These are phyloP conservation scores for Sebastes miniatus DNA, from an alignment of 2,797 vertebrate genomes.

Conservation along the genomic window DNA sequence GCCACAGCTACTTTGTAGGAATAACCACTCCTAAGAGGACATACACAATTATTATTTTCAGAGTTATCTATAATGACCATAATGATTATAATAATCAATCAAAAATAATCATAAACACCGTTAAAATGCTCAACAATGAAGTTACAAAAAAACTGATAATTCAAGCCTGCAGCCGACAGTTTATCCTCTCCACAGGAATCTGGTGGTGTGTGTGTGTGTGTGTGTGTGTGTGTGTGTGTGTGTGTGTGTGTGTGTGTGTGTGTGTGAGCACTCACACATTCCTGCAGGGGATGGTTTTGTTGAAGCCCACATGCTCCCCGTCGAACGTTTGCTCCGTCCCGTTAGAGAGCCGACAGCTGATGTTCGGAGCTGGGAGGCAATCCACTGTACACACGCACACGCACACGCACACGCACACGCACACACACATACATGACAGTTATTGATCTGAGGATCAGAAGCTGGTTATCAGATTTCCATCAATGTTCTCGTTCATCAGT, in stretches of 20 bases:
- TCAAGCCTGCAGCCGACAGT: neutral
- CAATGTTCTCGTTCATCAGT: neutral
- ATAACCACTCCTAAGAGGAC: slow-evolving; percentile 87
- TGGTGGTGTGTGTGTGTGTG: neutral
- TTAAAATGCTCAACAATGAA: neutral
- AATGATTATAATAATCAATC: neutral
- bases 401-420: neutral
- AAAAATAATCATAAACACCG: no score
- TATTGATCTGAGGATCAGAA: neutral
- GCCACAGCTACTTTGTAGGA: slow-evolving; percentile 98
- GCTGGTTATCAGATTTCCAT: neutral
- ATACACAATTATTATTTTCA: neutral
- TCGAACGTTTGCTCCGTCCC: slow-evolving; percentile 89
- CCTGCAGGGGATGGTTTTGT: slow-evolving; percentile 88
- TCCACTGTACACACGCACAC: slow-evolving; percentile 55
- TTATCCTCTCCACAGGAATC: neutral
- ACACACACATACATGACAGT: neutral
- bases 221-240: slow-evolving; percentile 4
- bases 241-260: slow-evolving; percentile 13
- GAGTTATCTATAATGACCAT: neutral
- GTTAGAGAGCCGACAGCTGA: slow-evolving; percentile 88
- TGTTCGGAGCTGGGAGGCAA: slow-evolving; percentile 91
- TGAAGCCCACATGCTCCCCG: slow-evolving; percentile 91
- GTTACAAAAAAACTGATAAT: neutral
- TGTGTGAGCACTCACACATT: slow-evolving; percentile 89